Evolutionary conservation across 1,140 invertebrate species (phyloP).

Genomic region (Venustaconcha ellipsiformis): DNA sequence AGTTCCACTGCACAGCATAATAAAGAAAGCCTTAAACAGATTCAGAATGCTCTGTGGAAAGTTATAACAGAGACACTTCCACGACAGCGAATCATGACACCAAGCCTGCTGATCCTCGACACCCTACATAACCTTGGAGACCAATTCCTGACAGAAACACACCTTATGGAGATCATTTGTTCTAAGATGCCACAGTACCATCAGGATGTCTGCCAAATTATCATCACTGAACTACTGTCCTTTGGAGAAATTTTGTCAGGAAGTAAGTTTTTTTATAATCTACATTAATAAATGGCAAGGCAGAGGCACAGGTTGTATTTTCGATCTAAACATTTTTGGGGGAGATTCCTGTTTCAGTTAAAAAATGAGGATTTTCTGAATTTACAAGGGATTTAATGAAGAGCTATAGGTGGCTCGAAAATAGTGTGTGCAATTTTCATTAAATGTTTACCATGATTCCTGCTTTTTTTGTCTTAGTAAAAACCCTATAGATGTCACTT

Average conservation of each 20-base stretch:
- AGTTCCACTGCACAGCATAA: neutral
- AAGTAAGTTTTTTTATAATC: constrained; percentile 12
- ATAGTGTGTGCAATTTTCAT: too few species aligned
- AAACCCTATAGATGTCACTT: too few species aligned
- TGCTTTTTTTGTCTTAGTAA: too few species aligned
- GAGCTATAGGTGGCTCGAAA: too few species aligned
- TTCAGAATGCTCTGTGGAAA: constrained; percentile 20
- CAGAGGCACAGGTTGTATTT: too few species aligned
- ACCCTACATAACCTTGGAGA: constrained; percentile 5
- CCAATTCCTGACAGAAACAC: constrained; percentile 8
- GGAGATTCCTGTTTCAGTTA: too few species aligned
- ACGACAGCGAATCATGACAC: constrained; percentile 17
- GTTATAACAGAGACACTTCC: constrained; percentile 21
- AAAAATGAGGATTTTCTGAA: too few species aligned
- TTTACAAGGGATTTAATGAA: too few species aligned
- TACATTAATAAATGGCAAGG: neutral
- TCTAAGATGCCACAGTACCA: constrained; percentile 19
- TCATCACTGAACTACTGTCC: constrained; percentile 16
- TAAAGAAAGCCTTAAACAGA: neutral
- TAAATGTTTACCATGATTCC: too few species aligned
- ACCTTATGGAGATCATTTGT: constrained; percentile 20
- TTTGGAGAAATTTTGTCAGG: constrained; percentile 26
- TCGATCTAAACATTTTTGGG: too few species aligned
- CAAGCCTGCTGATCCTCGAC: constrained; percentile 16
- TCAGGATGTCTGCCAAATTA: constrained; percentile 18